phyloP scores from a whole-genome alignment of 2,888 invertebrate genomes.

The Ptychoptera albimana region DNA sequence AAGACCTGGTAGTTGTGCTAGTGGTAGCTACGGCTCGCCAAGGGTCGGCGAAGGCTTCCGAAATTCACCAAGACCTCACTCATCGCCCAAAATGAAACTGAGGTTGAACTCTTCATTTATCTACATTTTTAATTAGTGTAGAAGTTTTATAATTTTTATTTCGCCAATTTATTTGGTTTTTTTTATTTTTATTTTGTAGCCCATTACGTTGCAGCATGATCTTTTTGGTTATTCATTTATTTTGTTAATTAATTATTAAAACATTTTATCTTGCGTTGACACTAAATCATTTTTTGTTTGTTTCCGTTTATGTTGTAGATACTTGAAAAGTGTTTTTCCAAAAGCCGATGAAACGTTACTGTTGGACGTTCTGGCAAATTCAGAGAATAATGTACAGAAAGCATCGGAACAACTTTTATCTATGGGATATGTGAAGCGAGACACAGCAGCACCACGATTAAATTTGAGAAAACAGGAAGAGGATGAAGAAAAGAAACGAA shows the following conservation, averaged over 20 bases:
- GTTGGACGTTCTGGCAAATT: conserved; percentile 65
- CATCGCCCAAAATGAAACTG: conserved; percentile 84
- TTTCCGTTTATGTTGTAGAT: conserved; percentile 38
- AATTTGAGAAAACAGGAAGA: conserved; percentile 27
- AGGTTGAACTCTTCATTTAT: conserved; percentile 38
- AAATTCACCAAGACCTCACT: conserved; percentile 48
- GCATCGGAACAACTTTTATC: conserved; percentile 65
- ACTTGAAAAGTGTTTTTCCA: conserved; percentile 80
- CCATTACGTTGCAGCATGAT: too few relatives aligned
- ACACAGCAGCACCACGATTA: conserved; percentile 42
- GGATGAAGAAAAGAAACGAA: conserved; percentile 12
- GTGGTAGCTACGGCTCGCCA: conserved; percentile 41
- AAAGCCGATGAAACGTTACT: conserved; percentile 79
- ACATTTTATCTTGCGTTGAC: neutral
- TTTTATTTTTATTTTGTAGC: conserved; percentile 1
- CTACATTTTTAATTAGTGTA: conserved; percentile 1
- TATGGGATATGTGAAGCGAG: conserved; percentile 71
- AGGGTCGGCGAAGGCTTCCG: conserved; percentile 38
- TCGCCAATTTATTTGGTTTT: conserved; percentile 2
- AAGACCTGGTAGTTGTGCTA: conserved; percentile 43
- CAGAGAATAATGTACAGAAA: conserved; percentile 81
- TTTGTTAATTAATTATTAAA: conserved; percentile 14
- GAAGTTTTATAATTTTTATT: conserved; percentile 3
- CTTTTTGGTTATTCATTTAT: conserved; percentile 6
- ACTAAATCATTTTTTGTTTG: conserved; percentile 4